Evolutionary conservation across 2,113 vertebrate genomes (phyloP), one percentile per base, ranked within the genome.

Genomic region (Etia nguti): DNA sequence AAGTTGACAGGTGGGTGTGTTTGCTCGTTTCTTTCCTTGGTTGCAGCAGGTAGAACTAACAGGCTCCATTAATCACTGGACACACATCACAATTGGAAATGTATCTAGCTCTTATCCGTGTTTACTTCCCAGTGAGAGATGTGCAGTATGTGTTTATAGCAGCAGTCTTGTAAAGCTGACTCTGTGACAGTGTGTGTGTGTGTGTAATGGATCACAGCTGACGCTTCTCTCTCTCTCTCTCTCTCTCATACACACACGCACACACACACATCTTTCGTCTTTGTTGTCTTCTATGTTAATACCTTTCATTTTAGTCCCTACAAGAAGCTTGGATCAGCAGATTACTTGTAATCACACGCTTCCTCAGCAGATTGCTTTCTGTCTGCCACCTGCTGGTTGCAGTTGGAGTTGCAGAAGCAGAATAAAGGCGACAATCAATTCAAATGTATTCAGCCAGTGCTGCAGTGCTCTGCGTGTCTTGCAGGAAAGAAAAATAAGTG

Each of bases 361-460:
- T 48, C 11, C 38, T 68, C 20, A 2, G 13, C 38, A 81, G 52
- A 59, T 48, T 8, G 2, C 7, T 1, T 10, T 70, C 24, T 12
- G 57, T 65, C 12, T 87, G 83, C 91, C 91, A 10, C 85, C 91
- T 92, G 85, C 85, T 80, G 91, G 81, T 36, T 3, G 3, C 31
- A 46, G 3, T 2, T 9, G 18, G 85, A 77, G 8, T 81, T 73
- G 81, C 80, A 87, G 79, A 75, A 48, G 6, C 29, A 48, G 70
- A n/a, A 48, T 31, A 26, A 31, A 6, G 16, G 46, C 3, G 4
- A 1, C 70, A 50, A 31, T 77, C 46, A 50, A 8, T 50, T 77
- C 7, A 77, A 12, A 77, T 77, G 70, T 31, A 50, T 20, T 50
- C 70, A 77, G 70, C 46, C 70, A 48, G 16, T 77, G 24, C 43